phyloP scores from a whole-genome alignment of 2,797 vertebrate genomes.

The Catharus ustulatus region DNA sequence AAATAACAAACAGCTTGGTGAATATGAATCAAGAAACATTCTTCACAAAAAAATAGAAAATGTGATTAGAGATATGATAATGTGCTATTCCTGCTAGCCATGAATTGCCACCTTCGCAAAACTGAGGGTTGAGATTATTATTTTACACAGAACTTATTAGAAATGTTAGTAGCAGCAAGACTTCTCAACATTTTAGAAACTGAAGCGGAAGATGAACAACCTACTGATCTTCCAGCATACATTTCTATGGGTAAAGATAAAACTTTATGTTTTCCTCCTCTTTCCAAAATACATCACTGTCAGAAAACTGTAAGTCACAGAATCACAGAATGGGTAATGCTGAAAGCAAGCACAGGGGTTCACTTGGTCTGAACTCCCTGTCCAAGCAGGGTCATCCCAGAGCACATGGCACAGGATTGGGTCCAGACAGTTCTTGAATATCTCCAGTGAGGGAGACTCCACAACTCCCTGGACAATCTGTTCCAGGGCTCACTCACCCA shows the following conservation, averaged over 20 bases:
- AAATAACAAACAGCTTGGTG: constrained; percentile 37
- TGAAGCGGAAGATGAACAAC: not conserved
- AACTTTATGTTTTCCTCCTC: not conserved
- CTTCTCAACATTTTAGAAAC: not conserved
- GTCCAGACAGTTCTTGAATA: rapidly evolving
- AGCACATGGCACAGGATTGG: rapidly evolving
- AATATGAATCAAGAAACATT: constrained; percentile 26
- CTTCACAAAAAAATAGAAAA: not conserved
- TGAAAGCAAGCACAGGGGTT: not conserved
- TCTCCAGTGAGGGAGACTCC: not conserved
- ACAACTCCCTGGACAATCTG: rapidly evolving
- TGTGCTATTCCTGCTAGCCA: not conserved
- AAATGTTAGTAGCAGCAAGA: not conserved
- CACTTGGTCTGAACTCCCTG: not conserved
- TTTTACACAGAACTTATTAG: not conserved
- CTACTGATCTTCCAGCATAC: not conserved
- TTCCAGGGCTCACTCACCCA: rapidly evolving
- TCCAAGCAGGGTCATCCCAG: not conserved
- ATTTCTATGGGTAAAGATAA: not conserved
- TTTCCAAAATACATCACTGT: not conserved
- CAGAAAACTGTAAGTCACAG: not conserved
- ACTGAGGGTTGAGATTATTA: constrained; percentile 14
- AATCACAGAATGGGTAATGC: not conserved
- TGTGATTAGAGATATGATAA: not conserved
- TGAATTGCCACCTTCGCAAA: not conserved